These are phyloP conservation scores for Platyscapa corneri DNA, from an alignment of 1,140 invertebrate genomes.

Conservation along the genomic window DNA sequence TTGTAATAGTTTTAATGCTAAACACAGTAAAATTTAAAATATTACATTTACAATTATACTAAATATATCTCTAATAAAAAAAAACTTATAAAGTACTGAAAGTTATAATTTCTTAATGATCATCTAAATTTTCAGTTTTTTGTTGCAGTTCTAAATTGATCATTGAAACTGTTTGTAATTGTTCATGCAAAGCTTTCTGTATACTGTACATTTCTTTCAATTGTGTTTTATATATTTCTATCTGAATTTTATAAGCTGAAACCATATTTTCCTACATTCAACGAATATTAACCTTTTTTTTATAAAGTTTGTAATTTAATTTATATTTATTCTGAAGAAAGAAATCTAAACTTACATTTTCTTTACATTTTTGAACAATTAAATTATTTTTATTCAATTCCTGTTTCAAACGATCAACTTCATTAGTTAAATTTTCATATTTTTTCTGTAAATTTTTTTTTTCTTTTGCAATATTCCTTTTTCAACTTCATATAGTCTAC, in stretches of 20 bases:
- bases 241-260: slow-evolving; percentile 32
- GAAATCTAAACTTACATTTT: slow-evolving; percentile 34
- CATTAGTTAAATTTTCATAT: slow-evolving; percentile 42
- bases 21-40: no score
- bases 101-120: not conserved
- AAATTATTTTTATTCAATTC: slow-evolving; percentile 14
- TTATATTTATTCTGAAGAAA: not conserved
- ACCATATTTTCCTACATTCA: slow-evolving; percentile 31
- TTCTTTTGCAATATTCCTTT: slow-evolving; percentile 55
- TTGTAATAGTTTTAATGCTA: no score
- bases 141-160: slow-evolving; percentile 3
- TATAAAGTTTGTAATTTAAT: not conserved
- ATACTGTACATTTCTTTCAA: slow-evolving; percentile 34
- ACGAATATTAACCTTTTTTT: slow-evolving; percentile 7
- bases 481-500: slow-evolving; percentile 59
- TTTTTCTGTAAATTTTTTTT: slow-evolving; percentile 53
- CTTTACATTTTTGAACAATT: slow-evolving; percentile 15
- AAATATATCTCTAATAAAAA: no score
- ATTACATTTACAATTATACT: no score
- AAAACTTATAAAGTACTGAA: no score
- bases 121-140: not conserved
- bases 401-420: slow-evolving; percentile 23
- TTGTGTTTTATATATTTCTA: slow-evolving; percentile 31
- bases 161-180: slow-evolving; percentile 32
- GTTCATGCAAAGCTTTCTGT: slow-evolving; percentile 40